Percentiles rank a stretch among this genome's conserved stretches.
Evolutionary conservation across 2,797 vertebrate genomes (phyloP).

Genomic region (Hirundo rustica): DNA sequence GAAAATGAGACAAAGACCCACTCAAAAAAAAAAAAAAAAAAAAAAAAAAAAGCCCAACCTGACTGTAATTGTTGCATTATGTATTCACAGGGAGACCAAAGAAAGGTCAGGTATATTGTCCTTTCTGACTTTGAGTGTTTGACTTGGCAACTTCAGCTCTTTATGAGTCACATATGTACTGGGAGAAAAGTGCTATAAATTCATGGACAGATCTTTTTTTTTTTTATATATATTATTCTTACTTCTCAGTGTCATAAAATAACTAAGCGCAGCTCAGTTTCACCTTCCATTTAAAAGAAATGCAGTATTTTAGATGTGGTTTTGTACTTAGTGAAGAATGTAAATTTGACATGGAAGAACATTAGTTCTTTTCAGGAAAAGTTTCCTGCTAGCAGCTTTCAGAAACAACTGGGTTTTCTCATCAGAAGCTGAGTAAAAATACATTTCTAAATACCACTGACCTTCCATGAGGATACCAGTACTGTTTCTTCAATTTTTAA

Average conservation of each 20-base stretch:
- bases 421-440: not conserved
- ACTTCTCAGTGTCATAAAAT: not conserved
- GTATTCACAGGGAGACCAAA: not conserved
- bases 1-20: not conserved
- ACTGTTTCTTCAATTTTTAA: not conserved
- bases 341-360: slow-evolving; percentile 6
- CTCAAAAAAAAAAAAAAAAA: not conserved
- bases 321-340: slow-evolving; percentile 19
- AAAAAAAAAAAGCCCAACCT: not conserved
- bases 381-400: not conserved
- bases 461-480: not conserved
- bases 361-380: not conserved
- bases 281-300: slow-evolving; percentile 7
- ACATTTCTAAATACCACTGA: not conserved
- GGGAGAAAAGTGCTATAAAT: slow-evolving; percentile 9
- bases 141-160: slow-evolving; percentile 7
- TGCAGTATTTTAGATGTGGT: slow-evolving; percentile 13
- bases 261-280: not conserved
- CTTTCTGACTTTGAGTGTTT: slow-evolving; percentile 32
- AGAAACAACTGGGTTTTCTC: not conserved
- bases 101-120: slow-evolving; percentile 23
- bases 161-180: slow-evolving; percentile 4
- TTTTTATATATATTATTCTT: not conserved
- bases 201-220: not conserved
- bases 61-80: not conserved